phyloP scores from a whole-genome alignment of 2,888 invertebrate genomes.

The Cantharis lateralis region DNA sequence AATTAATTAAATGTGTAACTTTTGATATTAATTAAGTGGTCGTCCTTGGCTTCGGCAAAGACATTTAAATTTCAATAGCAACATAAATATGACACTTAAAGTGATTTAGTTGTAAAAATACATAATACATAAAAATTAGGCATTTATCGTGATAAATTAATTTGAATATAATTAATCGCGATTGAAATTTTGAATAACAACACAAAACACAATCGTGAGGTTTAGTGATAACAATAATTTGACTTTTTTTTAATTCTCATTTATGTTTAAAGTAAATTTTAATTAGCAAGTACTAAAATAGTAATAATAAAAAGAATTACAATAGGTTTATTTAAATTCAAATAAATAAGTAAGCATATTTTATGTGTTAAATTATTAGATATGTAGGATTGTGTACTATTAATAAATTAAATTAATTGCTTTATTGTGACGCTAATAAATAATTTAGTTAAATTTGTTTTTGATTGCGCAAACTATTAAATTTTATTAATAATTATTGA shows the following conservation, averaged over 20 bases:
- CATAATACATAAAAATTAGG: background rate
- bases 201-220: background rate
- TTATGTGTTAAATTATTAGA: background rate
- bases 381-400: background rate
- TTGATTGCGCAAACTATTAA: background rate
- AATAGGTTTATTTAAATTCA: background rate
- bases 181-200: background rate
- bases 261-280: background rate
- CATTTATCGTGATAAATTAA: background rate
- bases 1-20: background rate
- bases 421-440: background rate
- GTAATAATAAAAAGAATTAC: background rate
- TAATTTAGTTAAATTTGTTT: background rate
- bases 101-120: background rate
- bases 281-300: background rate
- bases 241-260: background rate
- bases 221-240: background rate
- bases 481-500: background rate
- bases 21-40: background rate
- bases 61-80: background rate
- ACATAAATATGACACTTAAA: background rate
- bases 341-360: background rate
- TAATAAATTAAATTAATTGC: background rate
- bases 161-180: background rate
- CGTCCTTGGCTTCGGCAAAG: background rate